Base-by-base conservation (phyloP, 1,140 invertebrate species). In the Littorina saxatilis region DNA sequence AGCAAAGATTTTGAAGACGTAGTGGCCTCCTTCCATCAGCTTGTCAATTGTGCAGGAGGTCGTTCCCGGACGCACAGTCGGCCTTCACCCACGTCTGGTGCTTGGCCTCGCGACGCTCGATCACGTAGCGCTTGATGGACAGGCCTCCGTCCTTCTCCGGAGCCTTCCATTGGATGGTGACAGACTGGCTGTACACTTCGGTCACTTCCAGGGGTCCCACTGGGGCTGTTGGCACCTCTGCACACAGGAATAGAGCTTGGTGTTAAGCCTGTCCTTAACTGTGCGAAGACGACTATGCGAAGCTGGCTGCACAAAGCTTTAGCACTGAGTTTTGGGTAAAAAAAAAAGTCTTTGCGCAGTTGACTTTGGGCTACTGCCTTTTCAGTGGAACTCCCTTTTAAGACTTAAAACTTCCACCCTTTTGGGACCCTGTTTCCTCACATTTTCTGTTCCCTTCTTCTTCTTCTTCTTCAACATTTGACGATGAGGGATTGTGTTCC, bases 121-220 rank as follows among this genome's bases (percentile, higher is more conserved):
- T 93, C 77, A 98, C 95, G 91, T 99, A 99, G 13, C 97, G 97
- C 90, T 97, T 97, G 84, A 99, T 96, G 88, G 98, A 97, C n/a
- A 96, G 95, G 68, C 98, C 99, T 80, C 98, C 98, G 91, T 99
- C 98, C 89, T 95, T 95, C 82, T 96, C 94, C 23, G 98, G 98
- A 87, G 92, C 97, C 94, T 89, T 95, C 99, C 99, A 99, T 0
- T 97, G 97, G 1, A 99, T 90, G 0, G 97, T 98, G 13, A 99
- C 98, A 79, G 96, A 98, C 88, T 98, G 96, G 86, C 96, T 98
- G 0, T 97, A 98, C 63, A 99, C 95, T 80, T 98, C 95, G 88
- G 98, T 97, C 0, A 98, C 95, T 88, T 97, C 96, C 15, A 99
- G 97, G 87, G 96, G 95, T 88, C 99, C 98, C 13, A 98, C 97